Base-by-base conservation (phyloP, 1,140 invertebrate genomes). In the Eubasilissa regina region DNA sequence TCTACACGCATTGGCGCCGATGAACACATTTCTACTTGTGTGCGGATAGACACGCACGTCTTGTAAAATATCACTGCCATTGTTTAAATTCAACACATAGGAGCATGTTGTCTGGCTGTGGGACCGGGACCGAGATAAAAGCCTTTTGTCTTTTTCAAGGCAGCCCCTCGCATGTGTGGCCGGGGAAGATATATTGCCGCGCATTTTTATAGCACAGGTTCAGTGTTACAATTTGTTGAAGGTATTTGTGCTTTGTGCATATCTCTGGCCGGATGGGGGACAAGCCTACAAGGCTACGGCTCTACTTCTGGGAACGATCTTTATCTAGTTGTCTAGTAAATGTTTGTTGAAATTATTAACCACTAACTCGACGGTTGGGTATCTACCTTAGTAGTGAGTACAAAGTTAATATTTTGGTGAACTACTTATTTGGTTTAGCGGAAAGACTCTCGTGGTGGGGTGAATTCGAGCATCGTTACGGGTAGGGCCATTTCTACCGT, bases 1-100 rank as follows among this genome's bases (percentile, higher is more conserved):
- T 15, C 66, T 78, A 78, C 76, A 78, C 76, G 76, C 76, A 78
- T 78, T 78, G 76, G 76, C 76, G 64, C 76, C 76, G 70, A 56
- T 70, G 62, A 45, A 78, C 76, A 78, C 48, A 70, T 78, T 77
- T 70, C 75, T 78, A 78, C 76, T 64, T 78, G 73, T 75, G 51
- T 51, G 47, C 48, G 47, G 47, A 17, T 58, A 78, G 64, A 58
- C 64, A 70, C 66, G 76, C 76, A 78, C 76, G 66, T 60, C 74
- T 56, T 74, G 70, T 74, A 74, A 74, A 55, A 74, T 74, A 74
- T 74, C 13, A 48, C 68, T 43, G 48, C 47, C 68, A 73, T 73
- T 73, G 68, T 73, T 73, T 25, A 73, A 55, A 25, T 53, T 55
- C 17, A 70, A 47, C 66, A 70, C 66, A 70, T 45, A 66, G 45